Conservation (phyloP, 2,113 vertebrate species). For the Cardinalis cardinalis region DNA sequence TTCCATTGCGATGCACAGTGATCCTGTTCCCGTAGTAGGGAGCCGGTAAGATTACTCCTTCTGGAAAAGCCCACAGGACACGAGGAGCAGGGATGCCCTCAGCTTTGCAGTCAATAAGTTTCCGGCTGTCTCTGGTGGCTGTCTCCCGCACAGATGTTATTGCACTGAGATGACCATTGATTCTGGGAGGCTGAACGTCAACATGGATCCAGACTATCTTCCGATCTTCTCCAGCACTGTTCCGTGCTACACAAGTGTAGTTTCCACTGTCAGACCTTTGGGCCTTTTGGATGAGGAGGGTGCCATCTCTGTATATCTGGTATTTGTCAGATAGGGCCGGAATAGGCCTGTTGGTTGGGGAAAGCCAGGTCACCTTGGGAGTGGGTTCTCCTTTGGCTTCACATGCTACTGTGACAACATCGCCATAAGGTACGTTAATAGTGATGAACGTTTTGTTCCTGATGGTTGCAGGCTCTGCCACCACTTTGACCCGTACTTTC, state of each 20-base stretch:
- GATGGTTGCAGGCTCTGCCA: conserved; percentile 73
- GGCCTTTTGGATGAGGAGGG: conserved; percentile 81
- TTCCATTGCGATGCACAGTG: conserved; percentile 87
- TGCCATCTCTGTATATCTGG: conserved; percentile 78
- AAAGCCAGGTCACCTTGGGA: conserved; percentile 83
- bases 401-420: conserved; percentile 74
- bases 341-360: conserved; percentile 79
- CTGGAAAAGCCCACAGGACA: conserved; percentile 87
- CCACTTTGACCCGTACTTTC: conserved; percentile 83
- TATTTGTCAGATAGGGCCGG: conserved; percentile 77
- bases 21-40: conserved; percentile 84
- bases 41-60: conserved; percentile 83
- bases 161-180: conserved; percentile 73
- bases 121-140: conserved; percentile 68
- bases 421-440: conserved; percentile 78
- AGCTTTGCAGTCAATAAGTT: conserved; percentile 79
- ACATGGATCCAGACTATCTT: conserved; percentile 76
- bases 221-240: conserved; percentile 80
- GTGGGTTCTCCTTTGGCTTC: conserved; percentile 78
- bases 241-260: conserved; percentile 85
- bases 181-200: conserved; percentile 75
- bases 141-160: conserved; percentile 66
- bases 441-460: conserved; percentile 56
- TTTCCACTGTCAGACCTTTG: conserved; percentile 88
- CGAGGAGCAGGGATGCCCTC: conserved; percentile 80